phyloP scores from a whole-genome alignment of 1,140 invertebrate species.

The Nautilus pompilius region DNA sequence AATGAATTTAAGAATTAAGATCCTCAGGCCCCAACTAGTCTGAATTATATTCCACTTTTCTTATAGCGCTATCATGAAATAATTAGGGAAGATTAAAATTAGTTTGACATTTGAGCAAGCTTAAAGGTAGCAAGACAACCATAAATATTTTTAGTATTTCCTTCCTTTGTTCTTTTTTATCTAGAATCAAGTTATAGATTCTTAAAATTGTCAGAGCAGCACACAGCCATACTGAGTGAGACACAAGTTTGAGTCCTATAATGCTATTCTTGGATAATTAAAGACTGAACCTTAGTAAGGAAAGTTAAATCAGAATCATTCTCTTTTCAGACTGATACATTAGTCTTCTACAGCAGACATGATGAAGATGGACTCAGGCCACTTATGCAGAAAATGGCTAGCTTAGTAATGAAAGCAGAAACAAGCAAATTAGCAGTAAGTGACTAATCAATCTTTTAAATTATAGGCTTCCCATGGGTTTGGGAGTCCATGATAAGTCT shows the following conservation, averaged over 20 bases:
- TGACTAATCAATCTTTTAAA: conserved; percentile 8
- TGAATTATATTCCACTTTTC: too few relatives aligned
- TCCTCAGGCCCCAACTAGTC: too few relatives aligned
- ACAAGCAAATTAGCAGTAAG: conserved; percentile 49
- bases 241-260: not conserved
- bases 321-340: conserved; percentile 53
- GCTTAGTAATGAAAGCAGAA: conserved; percentile 53
- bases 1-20: too few relatives aligned
- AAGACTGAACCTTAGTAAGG: too few relatives aligned
- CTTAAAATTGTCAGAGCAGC: not conserved
- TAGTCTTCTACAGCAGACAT: conserved; percentile 58
- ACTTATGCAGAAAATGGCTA: conserved; percentile 51
- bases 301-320: not conserved
- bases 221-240: not conserved
- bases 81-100: too few relatives aligned
- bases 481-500: not conserved
- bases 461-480: conserved; percentile 5
- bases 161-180: not conserved
- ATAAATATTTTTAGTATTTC: not conserved
- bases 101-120: too few relatives aligned
- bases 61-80: too few relatives aligned
- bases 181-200: not conserved
- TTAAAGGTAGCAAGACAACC: too few relatives aligned
- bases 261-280: too few relatives aligned
- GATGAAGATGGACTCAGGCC: conserved; percentile 50